A percentile compares a stretch with the other conserved stretches of the same genome.
Conservation (phyloP, 2,888 invertebrate species). For the Frankliniella intonsa region DNA sequence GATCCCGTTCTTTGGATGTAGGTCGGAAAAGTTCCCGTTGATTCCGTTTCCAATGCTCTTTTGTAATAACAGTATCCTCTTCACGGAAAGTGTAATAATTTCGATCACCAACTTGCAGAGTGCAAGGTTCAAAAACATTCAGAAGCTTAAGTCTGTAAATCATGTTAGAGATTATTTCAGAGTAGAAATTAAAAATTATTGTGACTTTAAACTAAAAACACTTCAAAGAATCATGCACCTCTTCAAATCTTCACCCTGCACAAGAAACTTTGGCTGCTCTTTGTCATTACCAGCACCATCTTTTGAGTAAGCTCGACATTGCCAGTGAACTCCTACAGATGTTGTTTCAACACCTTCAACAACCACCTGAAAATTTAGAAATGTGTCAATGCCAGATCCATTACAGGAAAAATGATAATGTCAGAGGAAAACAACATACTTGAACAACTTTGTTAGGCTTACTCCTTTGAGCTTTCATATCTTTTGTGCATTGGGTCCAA, state of each 20-base stretch:
- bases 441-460: conserved; percentile 48
- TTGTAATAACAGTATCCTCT: conserved; percentile 68
- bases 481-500: conserved; percentile 73
- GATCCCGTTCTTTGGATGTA: conserved; percentile 44
- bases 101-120: conserved; percentile 83
- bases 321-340: conserved; percentile 82
- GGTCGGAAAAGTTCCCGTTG: conserved; percentile 45
- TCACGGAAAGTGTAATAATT: conserved; percentile 74
- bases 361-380: conserved; percentile 55
- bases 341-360: conserved; percentile 79
- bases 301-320: conserved; percentile 66
- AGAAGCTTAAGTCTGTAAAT: conserved; percentile 65
- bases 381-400: no score
- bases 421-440: conserved; percentile 35
- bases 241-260: conserved; percentile 72
- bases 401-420: not conserved
- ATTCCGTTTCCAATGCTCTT: conserved; percentile 65
- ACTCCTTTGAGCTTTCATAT: conserved; percentile 56
- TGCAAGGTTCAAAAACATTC: conserved; percentile 82
- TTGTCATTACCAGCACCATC: conserved; percentile 56
- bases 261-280: conserved; percentile 61
- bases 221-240: conserved; percentile 44
- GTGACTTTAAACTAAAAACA: not conserved
- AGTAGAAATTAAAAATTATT: conserved; percentile 27
- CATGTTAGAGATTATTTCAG: not conserved